These are phyloP conservation scores for Antheraea yamamai DNA, from an alignment of 2,888 invertebrate genomes.

Conservation along the genomic window DNA sequence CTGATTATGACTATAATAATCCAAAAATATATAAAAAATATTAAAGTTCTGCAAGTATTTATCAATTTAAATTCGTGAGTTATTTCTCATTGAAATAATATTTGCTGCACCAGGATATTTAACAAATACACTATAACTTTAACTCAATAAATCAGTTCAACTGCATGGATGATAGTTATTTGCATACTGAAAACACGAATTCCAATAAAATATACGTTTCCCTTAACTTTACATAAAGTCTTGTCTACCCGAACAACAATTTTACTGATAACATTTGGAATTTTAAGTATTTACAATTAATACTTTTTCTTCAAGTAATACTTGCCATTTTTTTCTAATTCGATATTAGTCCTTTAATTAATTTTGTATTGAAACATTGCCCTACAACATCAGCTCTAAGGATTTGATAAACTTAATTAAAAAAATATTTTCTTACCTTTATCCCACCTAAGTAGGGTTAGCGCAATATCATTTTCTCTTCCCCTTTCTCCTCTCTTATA, in stretches of 20 bases:
- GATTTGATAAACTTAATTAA: too few species aligned
- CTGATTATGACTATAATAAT: too few species aligned
- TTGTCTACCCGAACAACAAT: not conserved
- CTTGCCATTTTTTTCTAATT: not conserved
- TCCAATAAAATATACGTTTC: not conserved
- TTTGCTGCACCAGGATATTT: not conserved
- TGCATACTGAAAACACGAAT: not conserved
- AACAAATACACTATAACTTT: not conserved
- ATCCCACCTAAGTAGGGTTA: too few species aligned
- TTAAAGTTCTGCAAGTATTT: too few species aligned
- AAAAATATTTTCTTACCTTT: too few species aligned
- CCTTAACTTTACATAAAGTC: slow-evolving; percentile 4
- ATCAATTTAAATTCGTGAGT: too few species aligned
- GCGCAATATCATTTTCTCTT: too few species aligned
- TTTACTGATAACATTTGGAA: not conserved
- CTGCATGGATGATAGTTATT: not conserved
- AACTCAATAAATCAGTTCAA: not conserved
- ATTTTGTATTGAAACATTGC: too few species aligned
- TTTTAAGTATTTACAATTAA: not conserved
- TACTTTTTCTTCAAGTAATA: not conserved
- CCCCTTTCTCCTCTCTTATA: too few species aligned
- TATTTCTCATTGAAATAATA: not conserved
- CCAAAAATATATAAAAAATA: too few species aligned
- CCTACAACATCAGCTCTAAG: too few species aligned
- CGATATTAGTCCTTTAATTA: too few species aligned